A percentile compares a stretch with the other conserved stretches of the same genome.
phyloP scores from a whole-genome alignment of 2,888 invertebrate species.

The Oxyscelio sp. region DNA sequence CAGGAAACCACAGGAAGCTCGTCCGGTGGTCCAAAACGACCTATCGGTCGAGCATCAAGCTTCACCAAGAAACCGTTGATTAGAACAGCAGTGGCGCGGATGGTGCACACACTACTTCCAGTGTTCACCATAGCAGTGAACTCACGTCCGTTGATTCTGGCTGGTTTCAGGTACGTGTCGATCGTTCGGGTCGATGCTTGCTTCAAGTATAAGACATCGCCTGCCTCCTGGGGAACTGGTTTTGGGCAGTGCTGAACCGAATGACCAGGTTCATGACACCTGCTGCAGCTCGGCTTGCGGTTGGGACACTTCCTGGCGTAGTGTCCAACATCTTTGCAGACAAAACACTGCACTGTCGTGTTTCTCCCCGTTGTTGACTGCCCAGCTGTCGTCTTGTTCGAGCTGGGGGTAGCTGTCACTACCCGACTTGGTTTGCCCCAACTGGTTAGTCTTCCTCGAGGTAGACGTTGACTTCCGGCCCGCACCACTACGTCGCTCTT shows the following conservation, averaged over 20 bases:
- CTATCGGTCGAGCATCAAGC: neutral
- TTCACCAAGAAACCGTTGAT: neutral
- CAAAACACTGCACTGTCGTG: conserved; percentile 17
- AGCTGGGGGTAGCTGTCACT: no score
- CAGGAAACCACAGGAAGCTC: conserved; percentile 9
- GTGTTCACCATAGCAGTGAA: conserved; percentile 8
- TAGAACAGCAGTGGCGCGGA: conserved; percentile 23
- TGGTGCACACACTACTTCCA: conserved; percentile 25
- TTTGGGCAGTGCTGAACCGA: conserved; percentile 1
- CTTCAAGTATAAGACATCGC: neutral
- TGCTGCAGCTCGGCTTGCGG: conserved; percentile 2
- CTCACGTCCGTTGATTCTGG: neutral
- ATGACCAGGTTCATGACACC: conserved; percentile 15
- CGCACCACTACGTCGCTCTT: conserved; percentile 1
- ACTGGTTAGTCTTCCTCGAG: neutral
- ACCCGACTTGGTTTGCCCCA: neutral
- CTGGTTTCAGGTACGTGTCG: conserved; percentile 14
- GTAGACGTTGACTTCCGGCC: neutral
- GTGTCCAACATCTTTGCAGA: conserved; percentile 18
- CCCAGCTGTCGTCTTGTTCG: no score
- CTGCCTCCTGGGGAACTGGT: neutral
- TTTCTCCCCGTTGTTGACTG: neutral
- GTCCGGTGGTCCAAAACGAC: conserved; percentile 1
- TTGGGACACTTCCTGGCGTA: conserved; percentile 30
- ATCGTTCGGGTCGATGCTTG: neutral